These are phyloP conservation scores for Lipophrys pholis DNA, from an alignment of 2,113 vertebrate genomes.

Conservation along the genomic window DNA sequence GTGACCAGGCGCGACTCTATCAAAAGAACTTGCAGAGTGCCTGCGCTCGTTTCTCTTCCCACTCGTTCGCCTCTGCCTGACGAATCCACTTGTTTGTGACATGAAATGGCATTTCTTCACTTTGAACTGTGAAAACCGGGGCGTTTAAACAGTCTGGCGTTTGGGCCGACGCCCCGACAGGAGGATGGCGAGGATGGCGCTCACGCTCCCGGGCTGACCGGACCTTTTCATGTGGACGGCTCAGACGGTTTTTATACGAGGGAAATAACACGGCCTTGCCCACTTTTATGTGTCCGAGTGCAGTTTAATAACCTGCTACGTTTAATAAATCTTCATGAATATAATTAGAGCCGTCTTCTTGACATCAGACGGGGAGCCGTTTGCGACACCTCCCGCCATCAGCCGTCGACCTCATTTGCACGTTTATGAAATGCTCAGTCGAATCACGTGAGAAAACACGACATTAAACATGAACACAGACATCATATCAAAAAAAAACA, in stretches of 20 bases:
- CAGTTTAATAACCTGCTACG: conserved; percentile 38
- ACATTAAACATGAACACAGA: background rate
- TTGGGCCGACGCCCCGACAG: conserved; percentile 17
- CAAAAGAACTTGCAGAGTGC: conserved; percentile 43
- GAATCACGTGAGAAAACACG: background rate
- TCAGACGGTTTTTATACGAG: conserved; percentile 15
- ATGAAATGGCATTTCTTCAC: conserved; percentile 41
- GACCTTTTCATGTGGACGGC: conserved; percentile 38
- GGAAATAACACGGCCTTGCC: conserved; percentile 23
- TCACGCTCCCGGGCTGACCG: conserved; percentile 14
- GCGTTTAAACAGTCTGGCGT: conserved; percentile 43
- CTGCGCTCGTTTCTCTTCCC: conserved; percentile 45
- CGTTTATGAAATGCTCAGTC: background rate
- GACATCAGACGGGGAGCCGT: background rate
- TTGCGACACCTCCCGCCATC: background rate
- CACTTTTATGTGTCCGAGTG: conserved; percentile 37
- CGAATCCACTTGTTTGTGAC: conserved; percentile 46
- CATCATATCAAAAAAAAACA: background rate
- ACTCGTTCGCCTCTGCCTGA: conserved; percentile 40
- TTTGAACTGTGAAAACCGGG: conserved; percentile 52
- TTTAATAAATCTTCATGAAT: conserved; percentile 44
- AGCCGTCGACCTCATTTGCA: background rate
- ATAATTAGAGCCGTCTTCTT: conserved; percentile 31
- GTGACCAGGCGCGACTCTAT: conserved; percentile 47
- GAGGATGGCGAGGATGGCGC: conserved; percentile 26